Evolutionary conservation across 2,797 vertebrate genomes (phyloP).

Genomic region (Oreonectes daqikongensis): DNA sequence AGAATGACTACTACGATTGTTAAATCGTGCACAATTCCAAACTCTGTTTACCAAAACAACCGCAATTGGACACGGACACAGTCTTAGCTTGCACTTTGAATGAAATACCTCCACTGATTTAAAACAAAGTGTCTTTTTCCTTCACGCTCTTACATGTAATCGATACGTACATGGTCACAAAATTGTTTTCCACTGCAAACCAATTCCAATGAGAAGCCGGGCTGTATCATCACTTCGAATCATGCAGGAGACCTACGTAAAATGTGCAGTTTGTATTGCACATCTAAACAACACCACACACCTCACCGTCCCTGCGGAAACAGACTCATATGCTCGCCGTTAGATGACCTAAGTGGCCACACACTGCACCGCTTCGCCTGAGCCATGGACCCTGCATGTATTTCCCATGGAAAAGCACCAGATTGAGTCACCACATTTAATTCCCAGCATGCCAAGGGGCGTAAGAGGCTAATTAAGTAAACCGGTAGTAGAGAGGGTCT

Average conservation of each 20-base stretch:
- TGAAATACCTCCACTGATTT: slow-evolving; percentile 33
- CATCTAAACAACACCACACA: not conserved
- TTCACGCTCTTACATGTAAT: slow-evolving; percentile 23
- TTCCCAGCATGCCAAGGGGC: slow-evolving; percentile 51
- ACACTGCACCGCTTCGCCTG: not conserved
- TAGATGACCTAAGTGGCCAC: slow-evolving; percentile 15
- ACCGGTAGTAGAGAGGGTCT: slow-evolving; percentile 49
- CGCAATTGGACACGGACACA: slow-evolving; percentile 26
- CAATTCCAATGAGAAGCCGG: not conserved
- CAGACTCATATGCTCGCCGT: slow-evolving; percentile 19
- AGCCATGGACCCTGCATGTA: slow-evolving; percentile 25
- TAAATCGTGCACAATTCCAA: slow-evolving; percentile 34
- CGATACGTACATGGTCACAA: slow-evolving; percentile 3
- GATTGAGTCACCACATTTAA: slow-evolving; percentile 50
- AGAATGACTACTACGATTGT: slow-evolving; percentile 29
- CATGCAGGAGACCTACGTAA: not conserved
- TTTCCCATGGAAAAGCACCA: slow-evolving; percentile 21
- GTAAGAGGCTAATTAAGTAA: slow-evolving; percentile 61
- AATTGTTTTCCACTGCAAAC: not conserved
- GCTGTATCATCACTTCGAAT: not conserved
- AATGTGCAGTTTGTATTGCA: not conserved
- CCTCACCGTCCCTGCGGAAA: not conserved
- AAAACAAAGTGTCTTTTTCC: slow-evolving; percentile 35
- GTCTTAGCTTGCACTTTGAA: slow-evolving; percentile 9
- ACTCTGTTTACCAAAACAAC: slow-evolving; percentile 28